Conservation (phyloP, 1,140 invertebrate genomes). For the Drosophila tsacasi region DNA sequence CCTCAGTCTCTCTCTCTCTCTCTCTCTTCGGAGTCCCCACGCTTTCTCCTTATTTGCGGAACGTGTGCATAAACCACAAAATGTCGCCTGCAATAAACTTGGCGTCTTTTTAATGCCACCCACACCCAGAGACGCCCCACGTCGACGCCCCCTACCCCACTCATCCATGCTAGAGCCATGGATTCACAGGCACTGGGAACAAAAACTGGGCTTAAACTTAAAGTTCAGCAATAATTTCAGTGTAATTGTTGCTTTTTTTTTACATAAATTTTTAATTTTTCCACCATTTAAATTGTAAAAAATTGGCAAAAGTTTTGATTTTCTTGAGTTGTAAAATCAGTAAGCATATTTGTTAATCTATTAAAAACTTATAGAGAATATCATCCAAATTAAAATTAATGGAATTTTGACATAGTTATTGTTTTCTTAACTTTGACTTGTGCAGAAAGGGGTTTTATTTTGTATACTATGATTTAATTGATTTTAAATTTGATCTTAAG, state of each 20-base stretch:
- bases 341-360: neutral
- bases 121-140: neutral
- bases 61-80: slow-evolving; percentile 82
- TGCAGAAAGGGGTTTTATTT: too few relatives aligned
- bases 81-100: slow-evolving; percentile 79
- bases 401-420: neutral
- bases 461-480: too few relatives aligned
- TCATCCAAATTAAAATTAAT: neutral
- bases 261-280: too few relatives aligned
- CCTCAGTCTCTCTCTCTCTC: neutral
- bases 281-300: neutral
- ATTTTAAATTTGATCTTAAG: too few relatives aligned
- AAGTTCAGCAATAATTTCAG: too few relatives aligned
- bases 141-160: neutral
- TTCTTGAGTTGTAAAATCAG: neutral
- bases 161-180: slow-evolving; percentile 4
- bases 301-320: neutral
- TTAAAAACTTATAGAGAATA: neutral
- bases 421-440: too few relatives aligned
- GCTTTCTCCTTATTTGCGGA: slow-evolving; percentile 44
- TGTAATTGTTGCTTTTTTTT: too few relatives aligned
- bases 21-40: neutral
- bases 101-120: slow-evolving; percentile 77
- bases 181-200: neutral
- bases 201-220: neutral